phyloP scores from a whole-genome alignment of 2,113 vertebrate genomes.

The Amphiprion percula region DNA sequence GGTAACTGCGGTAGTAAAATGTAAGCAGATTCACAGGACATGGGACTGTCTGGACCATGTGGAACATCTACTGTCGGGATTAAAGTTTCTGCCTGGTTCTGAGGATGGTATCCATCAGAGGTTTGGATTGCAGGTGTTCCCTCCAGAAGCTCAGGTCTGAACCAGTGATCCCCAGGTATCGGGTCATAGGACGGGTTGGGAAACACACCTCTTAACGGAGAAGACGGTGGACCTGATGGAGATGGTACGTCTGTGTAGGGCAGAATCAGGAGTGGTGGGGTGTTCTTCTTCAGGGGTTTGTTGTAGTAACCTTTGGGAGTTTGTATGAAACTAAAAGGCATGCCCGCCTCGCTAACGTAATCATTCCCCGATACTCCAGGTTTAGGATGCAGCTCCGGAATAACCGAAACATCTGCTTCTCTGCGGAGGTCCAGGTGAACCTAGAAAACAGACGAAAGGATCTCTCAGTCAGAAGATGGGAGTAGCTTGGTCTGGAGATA shows the following conservation, averaged over 20 bases:
- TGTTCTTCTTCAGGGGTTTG: neutral
- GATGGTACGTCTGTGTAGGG: neutral
- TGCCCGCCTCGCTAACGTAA: neutral
- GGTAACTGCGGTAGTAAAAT: slow-evolving; percentile 33
- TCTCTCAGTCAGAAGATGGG: neutral
- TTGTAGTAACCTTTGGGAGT: slow-evolving; percentile 6
- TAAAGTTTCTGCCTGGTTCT: neutral
- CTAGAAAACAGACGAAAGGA: slow-evolving; percentile 37
- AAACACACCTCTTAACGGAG: neutral
- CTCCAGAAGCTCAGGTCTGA: neutral
- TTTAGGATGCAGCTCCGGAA: slow-evolving; percentile 24
- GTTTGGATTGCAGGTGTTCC: too few species aligned
- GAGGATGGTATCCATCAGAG: slow-evolving; percentile 40
- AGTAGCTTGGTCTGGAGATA: too few species aligned
- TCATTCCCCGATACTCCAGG: neutral
- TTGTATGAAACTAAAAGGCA: neutral
- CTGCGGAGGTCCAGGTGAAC: neutral
- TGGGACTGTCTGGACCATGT: neutral
- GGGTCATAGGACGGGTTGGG: slow-evolving; percentile 52
- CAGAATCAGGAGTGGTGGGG: neutral
- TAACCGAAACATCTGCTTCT: slow-evolving; percentile 12
- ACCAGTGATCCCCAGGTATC: neutral
- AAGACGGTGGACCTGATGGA: neutral
- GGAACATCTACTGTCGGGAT: neutral
- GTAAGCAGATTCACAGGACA: slow-evolving; percentile 48